Evolutionary conservation across 2,113 vertebrate genomes (phyloP).

Genomic region (Takifugu bimaculatus): DNA sequence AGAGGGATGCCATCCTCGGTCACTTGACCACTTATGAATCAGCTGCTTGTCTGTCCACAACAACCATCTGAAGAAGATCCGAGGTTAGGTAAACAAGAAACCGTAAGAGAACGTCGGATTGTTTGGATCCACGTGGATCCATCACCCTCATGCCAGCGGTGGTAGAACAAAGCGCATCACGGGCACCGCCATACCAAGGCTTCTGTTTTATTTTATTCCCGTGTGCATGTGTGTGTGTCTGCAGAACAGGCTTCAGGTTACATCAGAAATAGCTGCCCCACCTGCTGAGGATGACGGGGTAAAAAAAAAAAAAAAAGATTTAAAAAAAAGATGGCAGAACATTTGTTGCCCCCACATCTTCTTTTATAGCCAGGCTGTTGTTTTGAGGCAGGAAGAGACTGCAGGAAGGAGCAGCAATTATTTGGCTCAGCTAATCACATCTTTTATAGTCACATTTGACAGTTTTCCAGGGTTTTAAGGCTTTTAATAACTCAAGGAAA

Average conservation of each 20-base stretch:
- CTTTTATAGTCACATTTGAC: too few species aligned
- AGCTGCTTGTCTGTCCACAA: too few species aligned
- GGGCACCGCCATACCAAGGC: constrained; percentile 30
- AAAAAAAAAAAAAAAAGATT: constrained; percentile 32
- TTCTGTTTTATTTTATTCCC: constrained; percentile 12
- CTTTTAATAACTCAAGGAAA: too few species aligned
- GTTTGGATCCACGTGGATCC: too few species aligned
- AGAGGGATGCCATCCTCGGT: constrained; percentile 24
- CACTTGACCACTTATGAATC: constrained; percentile 18
- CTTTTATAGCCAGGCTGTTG: constrained; percentile 16
- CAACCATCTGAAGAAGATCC: too few species aligned
- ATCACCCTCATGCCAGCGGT: constrained; percentile 14
- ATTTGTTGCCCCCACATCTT: constrained; percentile 45
- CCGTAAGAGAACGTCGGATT: too few species aligned
- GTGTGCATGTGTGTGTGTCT: constrained; percentile 11
- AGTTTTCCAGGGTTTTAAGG: too few species aligned
- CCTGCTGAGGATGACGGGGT: constrained; percentile 67
- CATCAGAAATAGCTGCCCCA: constrained; percentile 74
- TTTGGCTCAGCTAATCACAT: too few species aligned
- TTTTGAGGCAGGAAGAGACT: neutral
- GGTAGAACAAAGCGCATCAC: constrained; percentile 38
- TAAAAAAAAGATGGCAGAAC: constrained; percentile 49
- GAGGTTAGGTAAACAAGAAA: too few species aligned
- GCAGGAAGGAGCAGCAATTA: neutral
- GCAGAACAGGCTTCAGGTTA: constrained; percentile 59